Base-by-base conservation (phyloP, 2,113 vertebrate species). In the Catharus minimus region DNA sequence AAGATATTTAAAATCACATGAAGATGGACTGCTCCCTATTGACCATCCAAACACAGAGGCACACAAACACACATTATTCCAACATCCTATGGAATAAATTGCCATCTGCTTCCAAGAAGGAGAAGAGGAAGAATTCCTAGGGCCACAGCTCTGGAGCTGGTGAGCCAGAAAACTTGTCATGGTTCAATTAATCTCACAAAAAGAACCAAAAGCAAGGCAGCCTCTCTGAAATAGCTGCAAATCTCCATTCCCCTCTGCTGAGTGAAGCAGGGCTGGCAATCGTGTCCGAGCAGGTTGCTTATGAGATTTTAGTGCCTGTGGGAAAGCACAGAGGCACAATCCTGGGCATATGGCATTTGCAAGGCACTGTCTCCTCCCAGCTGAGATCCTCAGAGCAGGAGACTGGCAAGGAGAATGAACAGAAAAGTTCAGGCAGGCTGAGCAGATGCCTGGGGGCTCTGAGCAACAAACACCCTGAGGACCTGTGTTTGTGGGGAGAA, bases 21-120 rank as follows among this genome's bases (percentile, higher is more conserved):
- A 83, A 94, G 92, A 95, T 23, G 62, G 81, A 88, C 86, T 88
- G 68, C 47, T 96, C 89, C 81, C 93, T 73, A 0, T 38, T 86
- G 91, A 26, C 39, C 55, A 66, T 17, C 43, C 92, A 65, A 11
- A 52, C 22, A 60, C 13, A 39, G 43, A 85, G 69, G 65, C 78
- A 62, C 57, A 81, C 58, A 65, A 92, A 47, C n/a, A 62, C 64
- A 23, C 57, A 4, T 76, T 85, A 81, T 53, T 81, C 80, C 78
- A 75, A 23, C 41, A 53, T 9, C 61, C 30, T 43, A 3, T 32
- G 39, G 72, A 89, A 89, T 68, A 76, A 93, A 94, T 82, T 83
- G 81, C 79, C 83, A 89, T 78, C 86, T 92, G 84, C 55, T 95
- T 80, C 77, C 81, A 56, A 69, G 57, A 0, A 83, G 49, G 18